Evolutionary conservation across 2,797 vertebrate genomes (phyloP), one percentile per base, ranked within the genome.

Genomic region (Crenuchus spilurus): DNA sequence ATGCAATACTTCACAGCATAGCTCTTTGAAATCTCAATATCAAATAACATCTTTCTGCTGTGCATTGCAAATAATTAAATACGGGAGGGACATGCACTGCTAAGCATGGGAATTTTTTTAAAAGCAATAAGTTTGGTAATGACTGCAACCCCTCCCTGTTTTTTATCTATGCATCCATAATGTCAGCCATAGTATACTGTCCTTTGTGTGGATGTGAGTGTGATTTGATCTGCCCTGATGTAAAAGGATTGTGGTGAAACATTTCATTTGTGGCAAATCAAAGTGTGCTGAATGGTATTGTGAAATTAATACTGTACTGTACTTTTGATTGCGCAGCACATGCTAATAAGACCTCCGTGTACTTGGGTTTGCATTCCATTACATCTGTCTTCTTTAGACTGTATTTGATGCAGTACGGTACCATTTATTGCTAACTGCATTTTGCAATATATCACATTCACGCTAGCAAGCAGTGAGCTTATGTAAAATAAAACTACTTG

Each of bases 101-200:
- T 90, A 86, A 90, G 87, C 81, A 77, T 64, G 64, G 33, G 72
- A 61, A 69, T 77, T 76, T 79, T 81, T 79, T 88, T 86, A 75
- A 82, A 91, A 94, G 92, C 92, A 94, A 94, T 93, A 94, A 93
- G 83, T 92, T 92, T 90, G 87, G 85, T 88, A 87, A 89, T 88
- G 88, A 91, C 89, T 83, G 87, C 87, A 85, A 83, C 81, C 84
- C 84, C 87, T 88, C 88, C 88, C 87, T 68, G 79, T 78, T 87
- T 88, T 92, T 89, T 89, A 83, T 92, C 92, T 94, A 94, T 94
- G 93, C 93, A 94, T 91, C 89, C 85, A 89, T 90, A 86, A 88
- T 86, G 88, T 88, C 88, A 90, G 89, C 90, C 90, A 77, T 93
- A 90, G 86, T 85, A 84, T 88, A 87, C 85, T 86, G 91, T 88